Percentiles rank a stretch among this genome's conserved stretches.
Conservation (phyloP, 2,797 vertebrate genomes). For the Pseudomugil tenellus region DNA sequence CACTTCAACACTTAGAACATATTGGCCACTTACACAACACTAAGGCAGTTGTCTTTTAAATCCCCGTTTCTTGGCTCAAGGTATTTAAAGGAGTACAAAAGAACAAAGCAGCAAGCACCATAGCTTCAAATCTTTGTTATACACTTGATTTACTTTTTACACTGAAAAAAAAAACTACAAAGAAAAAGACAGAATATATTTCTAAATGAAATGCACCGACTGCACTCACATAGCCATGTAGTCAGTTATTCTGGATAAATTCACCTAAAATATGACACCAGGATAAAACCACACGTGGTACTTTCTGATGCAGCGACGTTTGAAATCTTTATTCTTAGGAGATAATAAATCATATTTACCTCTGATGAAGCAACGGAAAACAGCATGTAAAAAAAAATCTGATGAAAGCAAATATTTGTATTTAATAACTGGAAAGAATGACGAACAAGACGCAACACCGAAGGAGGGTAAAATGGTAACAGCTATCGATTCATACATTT, state of each 20-base stretch:
- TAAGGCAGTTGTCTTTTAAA: conserved; percentile 42
- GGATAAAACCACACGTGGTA: conserved; percentile 17
- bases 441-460: not conserved
- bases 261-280: not conserved
- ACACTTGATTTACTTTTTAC: conserved; percentile 9
- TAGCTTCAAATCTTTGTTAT: not conserved
- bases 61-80: not conserved
- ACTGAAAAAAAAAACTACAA: conserved; percentile 11
- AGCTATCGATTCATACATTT: too few relatives aligned
- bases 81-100: conserved; percentile 25
- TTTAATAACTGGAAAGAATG: not conserved
- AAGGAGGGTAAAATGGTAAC: too few relatives aligned
- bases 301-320: not conserved
- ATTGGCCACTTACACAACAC: conserved; percentile 52
- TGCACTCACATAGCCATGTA: not conserved
- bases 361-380: not conserved
- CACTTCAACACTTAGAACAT: conserved; percentile 56
- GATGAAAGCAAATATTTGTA: not conserved
- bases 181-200: not conserved
- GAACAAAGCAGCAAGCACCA: conserved; percentile 19
- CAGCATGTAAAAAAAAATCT: not conserved
- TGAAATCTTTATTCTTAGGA: too few relatives aligned
- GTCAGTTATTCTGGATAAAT: not conserved
- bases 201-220: not conserved
- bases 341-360: too few relatives aligned